Evolutionary conservation across 2,113 vertebrate species (phyloP), one percentile per base, ranked within the genome.

Genomic region (Lampris megalopsis): DNA sequence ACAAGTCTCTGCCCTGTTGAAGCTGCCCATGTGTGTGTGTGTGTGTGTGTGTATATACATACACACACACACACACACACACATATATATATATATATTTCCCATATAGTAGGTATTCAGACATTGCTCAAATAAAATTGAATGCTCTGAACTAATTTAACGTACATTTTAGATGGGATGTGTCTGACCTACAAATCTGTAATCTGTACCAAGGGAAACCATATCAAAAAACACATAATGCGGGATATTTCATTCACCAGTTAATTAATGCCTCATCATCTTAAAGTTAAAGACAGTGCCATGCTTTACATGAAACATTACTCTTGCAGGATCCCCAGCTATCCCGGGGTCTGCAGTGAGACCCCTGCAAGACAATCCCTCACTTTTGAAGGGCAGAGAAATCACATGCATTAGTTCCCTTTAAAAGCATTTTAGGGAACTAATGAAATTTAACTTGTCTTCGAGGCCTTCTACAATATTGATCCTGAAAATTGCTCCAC

Each of bases 371-470:
- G 4, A 56, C 68, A 54, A 24, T 85, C 35, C 42, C 6, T 62
- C 38, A 52, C 2, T 41, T 13, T 67, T 9, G 40, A 63, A 82
- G 59, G 73, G 41, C 48, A 61, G 36, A 9, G 40, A 65, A 70
- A 62, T 35, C 63, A 69, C 58, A 71, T 61, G 73, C 65, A 73
- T 58, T 47, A 41, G 54, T 10, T 5, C 64, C 50, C 49, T 79
- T 81, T 82, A 63, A 89, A 83, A 69, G 69, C 2, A 79, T 77
- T 80, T 63, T 6, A 5, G 54, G 53, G 43, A 69, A 1, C 38
- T 83, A 78, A 85, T 81, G 57, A 35, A 74, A 64, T 50, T 76
- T 70, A 73, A 72, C 63, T 61, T 24, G 71, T 73, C 11, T 71
- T 61, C 62, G 42, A 68, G 24, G 52, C 10, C 24, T 24, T 24